Percentiles rank a stretch among this genome's conserved stretches.
phyloP scores from a whole-genome alignment of 1,140 invertebrate species.

The Pseudachorutes palmiensis region DNA sequence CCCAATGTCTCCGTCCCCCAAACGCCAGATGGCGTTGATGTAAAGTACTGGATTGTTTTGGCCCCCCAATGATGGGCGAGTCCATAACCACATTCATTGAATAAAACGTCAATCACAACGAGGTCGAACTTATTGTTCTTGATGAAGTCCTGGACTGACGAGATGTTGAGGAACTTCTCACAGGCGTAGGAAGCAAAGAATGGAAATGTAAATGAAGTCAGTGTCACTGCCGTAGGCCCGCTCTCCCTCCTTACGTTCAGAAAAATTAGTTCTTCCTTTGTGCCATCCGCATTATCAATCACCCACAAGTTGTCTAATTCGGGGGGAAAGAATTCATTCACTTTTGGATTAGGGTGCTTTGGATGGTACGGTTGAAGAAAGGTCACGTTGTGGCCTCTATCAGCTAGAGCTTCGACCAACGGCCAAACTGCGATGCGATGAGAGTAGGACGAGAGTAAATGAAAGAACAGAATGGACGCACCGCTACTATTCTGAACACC shows the following conservation, averaged over 20 bases:
- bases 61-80: too few relatives aligned
- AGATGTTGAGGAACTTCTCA: not conserved
- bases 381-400: conserved; percentile 28
- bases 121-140: conserved; percentile 35
- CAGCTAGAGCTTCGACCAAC: conserved; percentile 15
- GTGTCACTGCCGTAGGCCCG: not conserved
- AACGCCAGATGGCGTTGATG: too few relatives aligned
- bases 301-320: not conserved
- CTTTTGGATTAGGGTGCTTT: conserved; percentile 18
- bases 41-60: too few relatives aligned
- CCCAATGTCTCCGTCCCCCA: too few relatives aligned
- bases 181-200: not conserved
- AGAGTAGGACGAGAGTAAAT: conserved; percentile 17
- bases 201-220: not conserved
- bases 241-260: not conserved
- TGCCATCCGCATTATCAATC: not conserved
- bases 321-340: conserved; percentile 14
- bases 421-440: conserved; percentile 33
- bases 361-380: conserved; percentile 14
- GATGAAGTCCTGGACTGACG: not conserved
- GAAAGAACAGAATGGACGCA: conserved; percentile 27
- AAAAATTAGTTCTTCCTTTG: not conserved
- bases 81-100: conserved; percentile 35
- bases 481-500: too few relatives aligned
- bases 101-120: conserved; percentile 39